phyloP scores from a whole-genome alignment of 2,113 vertebrate species.

The Phocoena phocoena region DNA sequence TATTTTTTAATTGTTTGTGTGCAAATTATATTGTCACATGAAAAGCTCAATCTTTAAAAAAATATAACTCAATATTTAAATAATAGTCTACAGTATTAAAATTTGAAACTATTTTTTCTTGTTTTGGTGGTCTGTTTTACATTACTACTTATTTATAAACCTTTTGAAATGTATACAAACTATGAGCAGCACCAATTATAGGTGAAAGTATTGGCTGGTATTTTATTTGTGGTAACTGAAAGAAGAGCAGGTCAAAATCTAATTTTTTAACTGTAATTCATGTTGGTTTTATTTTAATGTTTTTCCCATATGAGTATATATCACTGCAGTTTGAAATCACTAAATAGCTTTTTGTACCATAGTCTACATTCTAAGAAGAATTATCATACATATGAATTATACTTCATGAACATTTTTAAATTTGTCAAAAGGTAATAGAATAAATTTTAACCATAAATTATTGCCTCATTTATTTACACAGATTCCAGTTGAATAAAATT shows the following conservation, averaged over 20 bases:
- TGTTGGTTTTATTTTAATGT: not conserved
- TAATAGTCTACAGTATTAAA: not conserved
- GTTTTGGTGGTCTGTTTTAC: not conserved
- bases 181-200: not conserved
- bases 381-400: not conserved
- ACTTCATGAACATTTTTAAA: not conserved
- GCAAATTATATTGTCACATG: not conserved
- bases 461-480: not conserved
- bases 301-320: not conserved
- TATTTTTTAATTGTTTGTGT: conserved; percentile 17
- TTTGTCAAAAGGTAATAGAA: not conserved
- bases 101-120: not conserved
- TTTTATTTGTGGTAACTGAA: not conserved
- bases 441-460: not conserved
- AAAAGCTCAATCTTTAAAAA: not conserved
- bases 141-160: not conserved
- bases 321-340: not conserved
- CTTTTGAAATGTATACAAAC: not conserved
- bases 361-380: not conserved
- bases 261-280: not conserved
- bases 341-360: not conserved
- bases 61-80: not conserved
- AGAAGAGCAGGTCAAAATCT: not conserved
- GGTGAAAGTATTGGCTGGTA: not conserved
- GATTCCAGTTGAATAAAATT: not conserved